These are phyloP conservation scores for Agapornis canus DNA, from an alignment of 2,797 vertebrate genomes.

Conservation along the genomic window DNA sequence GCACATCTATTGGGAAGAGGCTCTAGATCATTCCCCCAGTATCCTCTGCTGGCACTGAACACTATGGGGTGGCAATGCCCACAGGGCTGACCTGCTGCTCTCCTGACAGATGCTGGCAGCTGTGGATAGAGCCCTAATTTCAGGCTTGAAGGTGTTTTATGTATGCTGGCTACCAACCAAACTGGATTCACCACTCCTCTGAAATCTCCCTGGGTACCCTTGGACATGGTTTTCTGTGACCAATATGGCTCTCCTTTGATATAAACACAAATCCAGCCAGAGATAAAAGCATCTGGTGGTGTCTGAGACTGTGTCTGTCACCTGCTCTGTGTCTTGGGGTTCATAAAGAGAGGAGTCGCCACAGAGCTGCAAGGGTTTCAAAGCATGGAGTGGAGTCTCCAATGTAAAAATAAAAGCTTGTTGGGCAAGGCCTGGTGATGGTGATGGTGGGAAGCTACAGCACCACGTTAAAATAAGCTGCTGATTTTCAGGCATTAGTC, in stretches of 20 bases:
- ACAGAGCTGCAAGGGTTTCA: background rate
- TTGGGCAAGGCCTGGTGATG: background rate
- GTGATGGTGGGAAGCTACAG: slow-evolving; percentile 25
- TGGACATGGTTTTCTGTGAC: background rate
- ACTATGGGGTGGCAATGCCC: accelerated
- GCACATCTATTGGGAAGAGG: background rate
- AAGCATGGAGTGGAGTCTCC: background rate
- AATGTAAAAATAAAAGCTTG: background rate
- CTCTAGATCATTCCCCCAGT: background rate
- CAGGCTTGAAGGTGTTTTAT: accelerated
- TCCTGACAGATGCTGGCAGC: background rate
- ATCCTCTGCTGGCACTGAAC: background rate
- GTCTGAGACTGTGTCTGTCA: accelerated
- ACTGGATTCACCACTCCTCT: background rate
- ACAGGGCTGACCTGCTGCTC: background rate
- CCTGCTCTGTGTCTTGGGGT: background rate
- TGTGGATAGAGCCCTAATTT: accelerated
- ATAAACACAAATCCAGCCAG: background rate
- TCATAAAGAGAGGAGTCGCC: background rate
- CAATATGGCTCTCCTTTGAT: background rate
- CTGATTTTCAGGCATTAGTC: slow-evolving; percentile 44
- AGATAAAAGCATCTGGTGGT: background rate
- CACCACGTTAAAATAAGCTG: slow-evolving; percentile 15
- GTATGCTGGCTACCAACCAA: background rate
- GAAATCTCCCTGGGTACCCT: background rate